Evolutionary conservation across 2,113 vertebrate genomes (phyloP).

Genomic region (Cebus imitator): DNA sequence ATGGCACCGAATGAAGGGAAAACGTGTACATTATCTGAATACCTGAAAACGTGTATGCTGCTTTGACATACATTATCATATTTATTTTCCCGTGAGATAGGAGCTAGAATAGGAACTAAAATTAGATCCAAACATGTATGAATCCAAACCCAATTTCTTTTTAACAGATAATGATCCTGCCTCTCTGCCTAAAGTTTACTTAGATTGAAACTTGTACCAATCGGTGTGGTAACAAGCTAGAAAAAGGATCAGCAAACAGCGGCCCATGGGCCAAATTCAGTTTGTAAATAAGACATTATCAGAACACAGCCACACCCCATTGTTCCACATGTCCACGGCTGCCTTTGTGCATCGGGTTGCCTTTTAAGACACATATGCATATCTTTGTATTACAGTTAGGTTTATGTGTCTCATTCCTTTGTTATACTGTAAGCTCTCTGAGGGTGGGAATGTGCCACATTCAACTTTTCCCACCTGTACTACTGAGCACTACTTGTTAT

Average conservation of each 20-base stretch:
- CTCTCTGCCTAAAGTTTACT: neutral
- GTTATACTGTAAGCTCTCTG: neutral
- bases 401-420: too few relatives aligned
- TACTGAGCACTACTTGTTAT: neutral
- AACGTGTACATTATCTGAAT: neutral
- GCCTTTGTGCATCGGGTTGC: fast-evolving
- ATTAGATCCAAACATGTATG: neutral
- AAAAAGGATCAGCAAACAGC: neutral
- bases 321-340: fast-evolving
- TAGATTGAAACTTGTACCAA: neutral
- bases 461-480: neutral
- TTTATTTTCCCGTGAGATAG: neutral
- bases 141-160: neutral
- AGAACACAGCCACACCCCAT: neutral
- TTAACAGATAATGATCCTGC: fast-evolving
- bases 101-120: neutral
- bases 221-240: neutral
- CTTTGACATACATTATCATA: neutral
- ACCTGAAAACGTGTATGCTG: neutral
- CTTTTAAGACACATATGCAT: neutral
- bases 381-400: neutral
- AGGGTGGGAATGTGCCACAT: too few relatives aligned
- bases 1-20: neutral
- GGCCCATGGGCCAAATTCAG: fast-evolving
- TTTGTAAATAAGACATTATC: neutral